A percentile compares a stretch with the other conserved stretches of the same genome.
Conservation (phyloP, 2,113 vertebrate genomes). For the Brachypteracias leptosomus region DNA sequence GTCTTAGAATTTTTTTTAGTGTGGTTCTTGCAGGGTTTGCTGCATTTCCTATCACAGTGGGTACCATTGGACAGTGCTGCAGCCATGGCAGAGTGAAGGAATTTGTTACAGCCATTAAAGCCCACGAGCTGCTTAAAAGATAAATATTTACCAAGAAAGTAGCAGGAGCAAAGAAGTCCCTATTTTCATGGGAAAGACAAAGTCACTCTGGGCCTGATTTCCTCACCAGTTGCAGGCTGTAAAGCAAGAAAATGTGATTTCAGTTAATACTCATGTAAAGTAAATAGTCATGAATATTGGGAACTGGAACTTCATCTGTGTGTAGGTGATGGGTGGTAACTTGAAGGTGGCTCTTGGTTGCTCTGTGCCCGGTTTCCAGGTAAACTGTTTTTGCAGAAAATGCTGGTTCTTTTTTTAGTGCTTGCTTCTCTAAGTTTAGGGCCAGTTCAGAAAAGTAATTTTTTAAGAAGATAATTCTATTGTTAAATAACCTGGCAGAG, state of each 20-base stretch:
- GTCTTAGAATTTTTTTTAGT: too few relatives aligned
- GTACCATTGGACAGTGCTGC: too few relatives aligned
- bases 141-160: neutral
- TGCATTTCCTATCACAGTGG: neutral
- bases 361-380: neutral
- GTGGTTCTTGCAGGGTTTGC: neutral
- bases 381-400: neutral
- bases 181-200: accelerated
- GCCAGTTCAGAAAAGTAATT: neutral
- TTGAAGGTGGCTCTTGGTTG: neutral
- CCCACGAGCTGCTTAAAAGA: neutral
- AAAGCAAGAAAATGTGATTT: neutral
- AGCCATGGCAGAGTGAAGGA: neutral
- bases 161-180: neutral
- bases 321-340: neutral
- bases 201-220: neutral
- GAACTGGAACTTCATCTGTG: neutral
- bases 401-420: neutral
- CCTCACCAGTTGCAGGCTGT: neutral
- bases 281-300: neutral
- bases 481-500: neutral
- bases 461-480: neutral
- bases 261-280: neutral
- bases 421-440: neutral
- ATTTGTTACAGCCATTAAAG: neutral